phyloP scores from a whole-genome alignment of 1,140 invertebrate species.

The Chionoecetes opilio region DNA sequence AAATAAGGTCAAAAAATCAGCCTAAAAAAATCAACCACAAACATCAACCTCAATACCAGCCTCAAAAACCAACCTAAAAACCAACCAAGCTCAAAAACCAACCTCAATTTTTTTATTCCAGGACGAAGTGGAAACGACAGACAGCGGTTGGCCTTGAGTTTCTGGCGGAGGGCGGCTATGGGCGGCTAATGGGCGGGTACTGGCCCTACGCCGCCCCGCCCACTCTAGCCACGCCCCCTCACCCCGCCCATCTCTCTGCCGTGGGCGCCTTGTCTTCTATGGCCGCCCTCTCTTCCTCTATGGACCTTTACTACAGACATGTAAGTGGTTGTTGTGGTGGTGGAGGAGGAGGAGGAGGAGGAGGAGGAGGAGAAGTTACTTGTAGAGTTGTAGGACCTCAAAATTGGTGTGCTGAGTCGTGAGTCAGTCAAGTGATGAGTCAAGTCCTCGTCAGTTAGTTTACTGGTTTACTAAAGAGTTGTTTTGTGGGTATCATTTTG shows the following conservation, averaged over 20 bases:
- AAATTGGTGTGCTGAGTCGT: too few species aligned
- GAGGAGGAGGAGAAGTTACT: background rate
- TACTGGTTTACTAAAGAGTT: too few species aligned
- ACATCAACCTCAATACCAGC: background rate
- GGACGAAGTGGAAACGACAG: conserved; percentile 73
- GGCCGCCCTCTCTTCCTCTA: conserved; percentile 70
- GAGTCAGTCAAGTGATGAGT: too few species aligned
- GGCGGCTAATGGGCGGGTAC: conserved; percentile 65
- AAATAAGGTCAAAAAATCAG: background rate
- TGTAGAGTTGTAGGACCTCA: too few species aligned
- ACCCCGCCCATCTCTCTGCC: conserved; percentile 69
- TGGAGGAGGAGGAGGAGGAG: background rate
- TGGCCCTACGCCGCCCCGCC: conserved; percentile 69
- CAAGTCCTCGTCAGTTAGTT: too few species aligned
- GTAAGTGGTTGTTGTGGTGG: conserved; percentile 36
- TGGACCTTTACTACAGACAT: conserved; percentile 72
- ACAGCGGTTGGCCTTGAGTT: conserved; percentile 69
- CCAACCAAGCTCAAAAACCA: background rate
- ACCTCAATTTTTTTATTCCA: background rate
- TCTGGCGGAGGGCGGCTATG: conserved; percentile 69
- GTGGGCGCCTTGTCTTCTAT: conserved; percentile 73
- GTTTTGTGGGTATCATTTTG: too few species aligned
- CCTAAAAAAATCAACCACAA: background rate
- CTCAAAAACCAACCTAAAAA: background rate
- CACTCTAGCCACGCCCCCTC: conserved; percentile 36